These are phyloP conservation scores for Scyliorhinus canicula DNA, from an alignment of 2,797 vertebrate genomes.

Conservation along the genomic window DNA sequence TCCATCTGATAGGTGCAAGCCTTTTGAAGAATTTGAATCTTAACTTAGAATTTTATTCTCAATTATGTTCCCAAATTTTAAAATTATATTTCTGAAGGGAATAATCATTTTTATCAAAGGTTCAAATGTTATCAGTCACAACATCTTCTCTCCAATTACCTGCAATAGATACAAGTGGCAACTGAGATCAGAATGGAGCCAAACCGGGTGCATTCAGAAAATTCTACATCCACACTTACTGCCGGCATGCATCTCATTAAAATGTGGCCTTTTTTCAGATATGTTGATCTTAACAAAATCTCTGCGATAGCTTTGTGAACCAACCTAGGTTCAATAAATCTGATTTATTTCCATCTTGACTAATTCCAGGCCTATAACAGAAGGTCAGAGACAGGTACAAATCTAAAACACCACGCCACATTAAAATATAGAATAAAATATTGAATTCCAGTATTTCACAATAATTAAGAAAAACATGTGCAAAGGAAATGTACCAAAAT, in stretches of 20 bases:
- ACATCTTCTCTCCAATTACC: not conserved
- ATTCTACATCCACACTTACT: not conserved
- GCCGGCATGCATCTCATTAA: not conserved
- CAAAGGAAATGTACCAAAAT: not conserved
- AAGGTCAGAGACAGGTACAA: not conserved
- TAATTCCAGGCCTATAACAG: not conserved
- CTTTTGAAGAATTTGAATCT: not conserved
- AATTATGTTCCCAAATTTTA: not conserved
- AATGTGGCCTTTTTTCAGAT: not conserved
- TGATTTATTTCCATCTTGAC: not conserved
- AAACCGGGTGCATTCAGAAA: not conserved
- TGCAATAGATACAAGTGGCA: not conserved
- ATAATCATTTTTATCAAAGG: constrained; percentile 7
- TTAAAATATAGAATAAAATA: not conserved
- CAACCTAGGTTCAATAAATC: not conserved
- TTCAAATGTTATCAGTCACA: not conserved
- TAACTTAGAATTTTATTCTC: not conserved
- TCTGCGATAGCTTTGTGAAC: not conserved
- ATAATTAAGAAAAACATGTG: not conserved
- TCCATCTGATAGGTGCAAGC: constrained; percentile 4
- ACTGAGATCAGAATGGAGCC: not conserved
- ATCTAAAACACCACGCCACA: too few species aligned
- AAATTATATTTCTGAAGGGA: not conserved
- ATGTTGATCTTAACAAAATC: not conserved
- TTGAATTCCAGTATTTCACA: not conserved